Conservation (phyloP, 2,888 invertebrate species). For the Bellardia bayeri region DNA sequence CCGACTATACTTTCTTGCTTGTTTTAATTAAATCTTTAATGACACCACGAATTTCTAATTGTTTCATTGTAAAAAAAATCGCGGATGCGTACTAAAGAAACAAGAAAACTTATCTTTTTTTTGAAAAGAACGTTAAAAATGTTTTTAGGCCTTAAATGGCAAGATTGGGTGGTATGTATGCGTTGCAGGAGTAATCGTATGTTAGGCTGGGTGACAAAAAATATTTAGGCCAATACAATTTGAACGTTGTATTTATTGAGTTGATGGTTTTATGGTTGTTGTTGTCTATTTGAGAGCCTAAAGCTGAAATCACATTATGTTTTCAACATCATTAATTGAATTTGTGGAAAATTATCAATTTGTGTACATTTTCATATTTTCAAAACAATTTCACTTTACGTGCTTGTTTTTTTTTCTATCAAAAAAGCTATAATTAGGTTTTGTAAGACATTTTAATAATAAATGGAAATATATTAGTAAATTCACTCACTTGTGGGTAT, state of each 20-base stretch:
- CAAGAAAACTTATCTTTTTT: no score
- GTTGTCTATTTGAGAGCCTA: slow-evolving; percentile 12
- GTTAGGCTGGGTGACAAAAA: not conserved
- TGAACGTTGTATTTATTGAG: not conserved
- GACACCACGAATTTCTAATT: no score
- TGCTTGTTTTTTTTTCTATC: not conserved
- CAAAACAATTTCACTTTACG: not conserved
- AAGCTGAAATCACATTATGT: slow-evolving; percentile 45
- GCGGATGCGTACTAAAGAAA: no score
- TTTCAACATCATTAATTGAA: slow-evolving; percentile 23
- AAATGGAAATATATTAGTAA: not conserved
- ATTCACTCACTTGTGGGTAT: not conserved
- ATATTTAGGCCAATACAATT: not conserved
- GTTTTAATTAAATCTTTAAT: no score
- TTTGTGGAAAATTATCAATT: slow-evolving; percentile 33
- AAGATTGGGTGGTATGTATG: slow-evolving; percentile 5
- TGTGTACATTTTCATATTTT: not conserved
- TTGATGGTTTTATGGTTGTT: not conserved
- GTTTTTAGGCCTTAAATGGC: slow-evolving; percentile 12
- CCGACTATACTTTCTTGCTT: no score
- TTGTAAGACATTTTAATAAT: not conserved
- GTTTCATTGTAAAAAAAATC: no score
- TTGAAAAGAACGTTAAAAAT: slow-evolving; percentile 31
- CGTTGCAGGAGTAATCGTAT: not conserved
- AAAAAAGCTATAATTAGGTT: not conserved